Conservation (phyloP, 2,888 invertebrate genomes). For the Yponomeuta malinellus region DNA sequence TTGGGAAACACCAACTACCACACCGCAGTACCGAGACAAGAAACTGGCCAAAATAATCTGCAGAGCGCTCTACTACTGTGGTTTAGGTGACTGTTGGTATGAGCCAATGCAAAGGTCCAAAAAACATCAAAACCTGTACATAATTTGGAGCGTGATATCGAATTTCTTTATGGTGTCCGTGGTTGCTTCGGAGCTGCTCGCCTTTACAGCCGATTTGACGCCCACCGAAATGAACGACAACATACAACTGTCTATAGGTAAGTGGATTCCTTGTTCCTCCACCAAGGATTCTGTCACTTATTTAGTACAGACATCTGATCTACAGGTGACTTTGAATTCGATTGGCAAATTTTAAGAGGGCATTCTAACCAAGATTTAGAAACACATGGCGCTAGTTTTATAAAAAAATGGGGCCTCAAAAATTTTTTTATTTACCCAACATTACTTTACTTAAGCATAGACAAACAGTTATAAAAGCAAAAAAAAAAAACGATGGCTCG, state of each 20-base stretch:
- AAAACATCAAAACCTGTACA: conserved; percentile 28
- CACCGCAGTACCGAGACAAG: not conserved
- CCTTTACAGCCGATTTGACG: conserved; percentile 35
- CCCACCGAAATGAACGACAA: conserved; percentile 39
- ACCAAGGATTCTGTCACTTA: not conserved
- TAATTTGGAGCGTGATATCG: conserved; percentile 31
- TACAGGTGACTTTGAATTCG: no score
- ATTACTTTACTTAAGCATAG: no score
- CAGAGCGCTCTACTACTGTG: conserved; percentile 33
- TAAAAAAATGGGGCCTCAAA: no score
- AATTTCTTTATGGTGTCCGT: conserved; percentile 33
- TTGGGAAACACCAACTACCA: no score
- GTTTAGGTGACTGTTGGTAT: conserved; percentile 43
- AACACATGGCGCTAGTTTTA: no score
- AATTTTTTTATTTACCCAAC: no score
- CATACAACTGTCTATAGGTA: conserved; percentile 29
- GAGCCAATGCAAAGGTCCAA: conserved; percentile 26
- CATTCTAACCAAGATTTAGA: no score
- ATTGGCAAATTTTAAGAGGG: no score
- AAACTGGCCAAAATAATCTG: conserved; percentile 31
- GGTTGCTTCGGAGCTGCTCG: conserved; percentile 33
- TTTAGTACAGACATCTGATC: no score
- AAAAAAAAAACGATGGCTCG: no score
- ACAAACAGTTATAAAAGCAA: no score
- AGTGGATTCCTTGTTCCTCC: not conserved